Percentiles rank a stretch among this genome's conserved stretches.
Evolutionary conservation across 2,113 vertebrate species (phyloP).

Genomic region (Andinoacara biseriatus): DNA sequence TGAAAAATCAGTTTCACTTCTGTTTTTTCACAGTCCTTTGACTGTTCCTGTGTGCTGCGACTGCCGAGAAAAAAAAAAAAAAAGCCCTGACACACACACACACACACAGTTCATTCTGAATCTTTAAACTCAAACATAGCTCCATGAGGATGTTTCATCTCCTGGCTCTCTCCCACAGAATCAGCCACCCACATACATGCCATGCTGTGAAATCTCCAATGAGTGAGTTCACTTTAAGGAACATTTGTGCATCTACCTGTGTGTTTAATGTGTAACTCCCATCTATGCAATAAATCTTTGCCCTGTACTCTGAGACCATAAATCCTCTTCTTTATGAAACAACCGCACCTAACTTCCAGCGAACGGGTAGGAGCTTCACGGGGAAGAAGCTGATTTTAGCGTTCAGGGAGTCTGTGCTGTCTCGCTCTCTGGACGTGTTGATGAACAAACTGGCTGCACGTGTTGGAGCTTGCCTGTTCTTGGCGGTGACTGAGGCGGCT

Average conservation of each 20-base stretch:
- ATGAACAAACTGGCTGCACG: constrained; percentile 62
- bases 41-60: not conserved
- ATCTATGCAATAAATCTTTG: constrained; percentile 11
- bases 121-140: constrained; percentile 37
- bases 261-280: constrained; percentile 25
- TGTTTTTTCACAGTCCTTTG: not conserved
- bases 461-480: constrained; percentile 70
- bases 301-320: constrained; percentile 10
- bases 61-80: constrained; percentile 12
- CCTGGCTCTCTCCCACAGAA: not conserved
- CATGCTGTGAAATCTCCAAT: constrained; percentile 11
- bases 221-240: not conserved
- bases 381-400: not conserved
- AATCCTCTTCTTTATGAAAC: not conserved
- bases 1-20: not conserved
- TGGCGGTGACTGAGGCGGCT: constrained; percentile 59
- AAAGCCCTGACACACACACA: not conserved
- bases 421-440: constrained; percentile 59
- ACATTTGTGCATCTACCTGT: not conserved
- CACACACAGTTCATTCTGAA: constrained; percentile 37
- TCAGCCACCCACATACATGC: not conserved
- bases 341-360: not conserved
- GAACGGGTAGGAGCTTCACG: not conserved
- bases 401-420: constrained; percentile 1
- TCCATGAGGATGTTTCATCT: constrained; percentile 30